Evolutionary conservation across 2,888 invertebrate genomes (phyloP), one percentile per base, ranked within the genome.

Genomic region (Agriopis marginaria): DNA sequence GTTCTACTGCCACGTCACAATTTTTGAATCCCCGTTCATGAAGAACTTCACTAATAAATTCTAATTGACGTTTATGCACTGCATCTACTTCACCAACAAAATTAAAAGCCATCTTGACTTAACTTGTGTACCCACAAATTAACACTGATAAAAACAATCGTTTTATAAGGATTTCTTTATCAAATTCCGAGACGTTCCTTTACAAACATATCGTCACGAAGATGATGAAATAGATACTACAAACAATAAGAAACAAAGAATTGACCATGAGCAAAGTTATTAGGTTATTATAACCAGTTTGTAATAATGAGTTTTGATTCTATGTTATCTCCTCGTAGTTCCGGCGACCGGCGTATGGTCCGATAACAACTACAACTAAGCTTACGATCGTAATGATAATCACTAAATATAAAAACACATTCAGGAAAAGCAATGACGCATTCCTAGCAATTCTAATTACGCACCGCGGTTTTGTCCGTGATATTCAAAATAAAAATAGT

Each of bases 21-120:
- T 42, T 17, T 10, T 56, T 42, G 14, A 14, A 56, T 11, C 55
- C 55, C 10, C 55, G 42, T 56, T 56, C 55, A 17, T 42, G 9
- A 0, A 56, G 42, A 56, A 56, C 55, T 42, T 56, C 17, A 42
- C 14, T 17, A 12, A 56, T 56, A 42, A 42, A 56, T 42, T 56
- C 10, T 1, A 56, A 14, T 10, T 56, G 55, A 9, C 14, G 14
- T 12, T 40, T 4, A 17, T 39, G 42, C 9, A 42, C 42, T 10
- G 42, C 40, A 1, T 42, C 42, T 10, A 56, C 55, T 42, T 56
- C 55, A 42, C 55, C 55, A 14, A 17, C 8, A 14, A 42, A 56
- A 14, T 42, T 56, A 42, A 56, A 56, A 40, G 12, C 12, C 54
- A n/a, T n/a, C n/a, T n/a, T n/a, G n/a, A n/a, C n/a, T n/a, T 40